phyloP scores from a whole-genome alignment of 2,113 vertebrate species.

The Plestiodon gilberti region DNA sequence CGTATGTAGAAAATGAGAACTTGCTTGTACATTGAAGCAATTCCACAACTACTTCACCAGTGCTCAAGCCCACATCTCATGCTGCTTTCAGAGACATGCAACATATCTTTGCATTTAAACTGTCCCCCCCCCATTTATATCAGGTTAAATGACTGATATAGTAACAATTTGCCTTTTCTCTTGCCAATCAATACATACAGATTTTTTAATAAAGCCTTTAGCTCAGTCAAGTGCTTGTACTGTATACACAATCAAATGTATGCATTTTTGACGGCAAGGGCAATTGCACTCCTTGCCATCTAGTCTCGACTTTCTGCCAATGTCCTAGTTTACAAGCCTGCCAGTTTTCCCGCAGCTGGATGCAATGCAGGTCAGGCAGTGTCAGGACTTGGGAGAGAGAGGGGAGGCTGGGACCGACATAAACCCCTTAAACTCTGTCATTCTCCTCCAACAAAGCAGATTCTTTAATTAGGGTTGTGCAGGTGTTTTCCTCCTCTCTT shows the following conservation, averaged over 20 bases:
- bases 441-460: slow-evolving; percentile 17
- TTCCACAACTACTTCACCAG: no score
- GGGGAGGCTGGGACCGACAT: neutral
- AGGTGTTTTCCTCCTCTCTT: neutral
- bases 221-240: no score
- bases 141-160: neutral
- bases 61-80: no score
- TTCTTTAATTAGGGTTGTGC: neutral
- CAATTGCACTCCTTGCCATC: neutral
- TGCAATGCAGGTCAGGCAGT: neutral
- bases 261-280: neutral
- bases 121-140: no score
- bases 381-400: neutral
- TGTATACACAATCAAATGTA: no score
- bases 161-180: neutral
- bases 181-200: neutral
- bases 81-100: no score
- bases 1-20: no score
- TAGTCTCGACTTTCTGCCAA: neutral
- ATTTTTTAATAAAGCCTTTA: neutral
- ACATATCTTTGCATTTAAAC: neutral
- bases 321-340: neutral
- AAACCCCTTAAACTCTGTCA: neutral
- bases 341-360: neutral
- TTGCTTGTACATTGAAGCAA: no score